Conservation (phyloP, 2,797 vertebrate genomes). For the Pygocentrus nattereri region DNA sequence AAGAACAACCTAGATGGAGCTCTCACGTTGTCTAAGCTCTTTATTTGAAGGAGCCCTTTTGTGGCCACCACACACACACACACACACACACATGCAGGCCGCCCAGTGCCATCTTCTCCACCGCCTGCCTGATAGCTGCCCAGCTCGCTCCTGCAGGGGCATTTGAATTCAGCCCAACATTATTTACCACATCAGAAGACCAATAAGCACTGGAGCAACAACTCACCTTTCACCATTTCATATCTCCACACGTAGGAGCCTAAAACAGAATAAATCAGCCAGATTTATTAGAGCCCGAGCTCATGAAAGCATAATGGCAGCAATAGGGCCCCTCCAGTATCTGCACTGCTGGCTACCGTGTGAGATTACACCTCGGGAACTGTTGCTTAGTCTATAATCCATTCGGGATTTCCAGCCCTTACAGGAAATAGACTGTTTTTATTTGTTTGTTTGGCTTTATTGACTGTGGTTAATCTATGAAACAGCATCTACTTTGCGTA, state of each 20-base stretch:
- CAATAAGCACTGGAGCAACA: slow-evolving; percentile 49
- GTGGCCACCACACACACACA: slow-evolving; percentile 51
- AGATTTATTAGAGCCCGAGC: slow-evolving; percentile 45
- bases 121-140: slow-evolving; percentile 23
- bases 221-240: slow-evolving; percentile 45
- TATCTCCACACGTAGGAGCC: slow-evolving; percentile 50
- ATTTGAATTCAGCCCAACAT: slow-evolving; percentile 48
- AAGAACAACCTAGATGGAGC: slow-evolving; percentile 85
- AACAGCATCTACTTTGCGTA: neutral
- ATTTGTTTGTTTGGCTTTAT: neutral
- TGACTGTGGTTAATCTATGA: neutral
- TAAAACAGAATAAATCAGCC: slow-evolving; percentile 51
- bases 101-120: slow-evolving; percentile 37
- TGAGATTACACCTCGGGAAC: slow-evolving; percentile 19
- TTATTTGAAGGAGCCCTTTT: slow-evolving; percentile 75
- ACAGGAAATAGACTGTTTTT: neutral
- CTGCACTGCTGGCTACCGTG: slow-evolving; percentile 8
- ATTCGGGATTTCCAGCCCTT: neutral
- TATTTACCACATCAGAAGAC: slow-evolving; percentile 51
- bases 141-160: slow-evolving; percentile 32
- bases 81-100: slow-evolving; percentile 22
- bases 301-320: slow-evolving; percentile 48
- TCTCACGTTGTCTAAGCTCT: slow-evolving; percentile 83
- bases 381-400: slow-evolving; percentile 8
- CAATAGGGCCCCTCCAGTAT: slow-evolving; percentile 32